Evolutionary conservation across 2,797 vertebrate genomes (phyloP).

Genomic region (Gallirallus australis): DNA sequence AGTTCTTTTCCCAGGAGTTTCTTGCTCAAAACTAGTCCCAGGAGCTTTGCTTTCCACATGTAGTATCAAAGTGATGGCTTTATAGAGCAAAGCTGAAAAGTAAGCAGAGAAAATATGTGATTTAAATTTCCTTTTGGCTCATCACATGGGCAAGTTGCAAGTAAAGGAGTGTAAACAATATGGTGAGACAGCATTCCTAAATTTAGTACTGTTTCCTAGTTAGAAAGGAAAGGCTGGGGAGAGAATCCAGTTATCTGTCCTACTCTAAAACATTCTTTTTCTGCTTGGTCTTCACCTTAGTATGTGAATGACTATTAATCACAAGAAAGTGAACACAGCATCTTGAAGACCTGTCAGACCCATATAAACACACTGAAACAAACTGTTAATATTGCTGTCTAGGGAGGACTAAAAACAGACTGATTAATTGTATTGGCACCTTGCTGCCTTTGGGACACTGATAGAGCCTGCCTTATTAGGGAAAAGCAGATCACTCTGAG

Average conservation of each 20-base stretch:
- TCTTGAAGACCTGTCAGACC: conserved; percentile 79
- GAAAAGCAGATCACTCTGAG: conserved; percentile 69
- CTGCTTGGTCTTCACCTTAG: conserved; percentile 70
- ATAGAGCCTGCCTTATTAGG: conserved; percentile 80
- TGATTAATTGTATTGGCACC: conserved; percentile 82
- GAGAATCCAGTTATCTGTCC: conserved; percentile 62
- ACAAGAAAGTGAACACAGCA: conserved; percentile 72
- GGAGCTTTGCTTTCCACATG: background rate
- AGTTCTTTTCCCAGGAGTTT: background rate
- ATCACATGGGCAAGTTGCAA: background rate
- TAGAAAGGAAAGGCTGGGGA: conserved; percentile 30
- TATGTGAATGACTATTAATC: conserved; percentile 74
- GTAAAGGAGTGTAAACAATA: background rate
- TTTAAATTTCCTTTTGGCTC: conserved; percentile 28
- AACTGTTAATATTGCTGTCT: conserved; percentile 83
- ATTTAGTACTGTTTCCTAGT: conserved; percentile 1
- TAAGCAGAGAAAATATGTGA: background rate
- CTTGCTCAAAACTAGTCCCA: background rate
- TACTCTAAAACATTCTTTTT: conserved; percentile 55
- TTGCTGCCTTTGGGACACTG: conserved; percentile 72
- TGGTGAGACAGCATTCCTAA: background rate
- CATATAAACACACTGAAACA: conserved; percentile 83
- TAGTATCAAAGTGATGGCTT: background rate
- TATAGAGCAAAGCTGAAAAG: background rate
- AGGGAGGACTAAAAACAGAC: conserved; percentile 79